phyloP scores from a whole-genome alignment of 1,140 invertebrate species.

The Mizuhopecten yessoensis region DNA sequence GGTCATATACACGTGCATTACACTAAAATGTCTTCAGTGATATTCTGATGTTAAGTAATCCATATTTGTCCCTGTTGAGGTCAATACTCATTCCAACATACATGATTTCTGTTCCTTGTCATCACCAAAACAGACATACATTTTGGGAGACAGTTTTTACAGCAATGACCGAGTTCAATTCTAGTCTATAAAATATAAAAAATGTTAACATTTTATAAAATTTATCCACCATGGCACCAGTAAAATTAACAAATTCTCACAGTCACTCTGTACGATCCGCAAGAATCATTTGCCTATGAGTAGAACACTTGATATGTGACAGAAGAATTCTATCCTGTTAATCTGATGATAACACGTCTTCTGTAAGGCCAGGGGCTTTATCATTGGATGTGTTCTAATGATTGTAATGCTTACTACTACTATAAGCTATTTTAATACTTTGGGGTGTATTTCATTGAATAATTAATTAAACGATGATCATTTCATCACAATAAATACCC shows the following conservation, averaged over 20 bases:
- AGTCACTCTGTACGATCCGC: neutral
- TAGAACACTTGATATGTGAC: slow-evolving; percentile 16
- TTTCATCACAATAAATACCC: slow-evolving; percentile 19
- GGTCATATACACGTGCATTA: neutral
- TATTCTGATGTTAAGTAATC: neutral
- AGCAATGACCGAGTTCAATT: neutral
- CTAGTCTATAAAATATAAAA: slow-evolving; percentile 26
- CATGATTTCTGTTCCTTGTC: neutral
- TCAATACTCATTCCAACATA: neutral
- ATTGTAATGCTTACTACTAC: neutral
- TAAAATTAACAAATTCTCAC: neutral
- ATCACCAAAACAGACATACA: neutral
- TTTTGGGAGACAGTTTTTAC: neutral
- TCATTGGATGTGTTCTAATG: neutral
- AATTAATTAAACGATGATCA: neutral
- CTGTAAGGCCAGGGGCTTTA: neutral
- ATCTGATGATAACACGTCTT: too few relatives aligned
- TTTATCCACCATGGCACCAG: slow-evolving; percentile 4
- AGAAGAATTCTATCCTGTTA: neutral
- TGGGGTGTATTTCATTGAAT: neutral
- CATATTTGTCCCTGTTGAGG: neutral
- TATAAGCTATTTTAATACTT: neutral
- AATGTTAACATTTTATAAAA: slow-evolving; percentile 36
- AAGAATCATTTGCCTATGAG: neutral
- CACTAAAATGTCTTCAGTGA: neutral